Base-by-base conservation (phyloP, 2,888 invertebrate species). In the Hipparchia semele region DNA sequence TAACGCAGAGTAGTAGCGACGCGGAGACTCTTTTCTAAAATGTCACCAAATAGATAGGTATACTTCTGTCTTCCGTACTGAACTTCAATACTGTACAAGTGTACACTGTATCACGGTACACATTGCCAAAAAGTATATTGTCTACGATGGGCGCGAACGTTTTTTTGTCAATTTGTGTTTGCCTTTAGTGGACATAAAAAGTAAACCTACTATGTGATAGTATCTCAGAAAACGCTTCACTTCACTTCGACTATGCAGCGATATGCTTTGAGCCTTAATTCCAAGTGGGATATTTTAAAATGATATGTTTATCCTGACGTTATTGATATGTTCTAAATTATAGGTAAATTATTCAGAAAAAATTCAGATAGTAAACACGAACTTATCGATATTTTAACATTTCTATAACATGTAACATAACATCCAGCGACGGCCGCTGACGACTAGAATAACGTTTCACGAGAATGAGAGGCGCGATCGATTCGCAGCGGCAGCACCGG, bases 371-470 rank as follows among this genome's bases (percentile, higher is more conserved):
- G 77, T 62, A 49, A 65, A 61, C 61, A 71, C 73, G 73, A 71
- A 75, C 82, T 82, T 75, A 87, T 87, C 89, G 92, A 92, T 91
- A 92, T 89, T 90, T 89, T 86, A 88, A 89, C 84, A 77, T 84
- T 67, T 79, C 77, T 81, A 77, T 87, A 89, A 90, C 80, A 80
- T 86, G 79, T 84, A 90, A 90, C 82, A 84, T 84, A 90, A 90
- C 82, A 84, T 80, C 85, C 83, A 83, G 81, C 85, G 80, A 78
- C 79, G 80, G 46, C 62, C 74, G 78, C 82, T 79, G 80, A 83
- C 82, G 87, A 90, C 94, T 96, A 97, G 95, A 97, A 97, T 85
- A 97, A 95, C 83, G 97, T 97, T 94, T 97, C 97, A 85, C 96
- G 96, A 78, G 97, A 96, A 95, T 96, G 96, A 77, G 95, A 95